Evolutionary conservation across 2,888 invertebrate genomes (phyloP).

Genomic region (Drosophila nigricruria): DNA sequence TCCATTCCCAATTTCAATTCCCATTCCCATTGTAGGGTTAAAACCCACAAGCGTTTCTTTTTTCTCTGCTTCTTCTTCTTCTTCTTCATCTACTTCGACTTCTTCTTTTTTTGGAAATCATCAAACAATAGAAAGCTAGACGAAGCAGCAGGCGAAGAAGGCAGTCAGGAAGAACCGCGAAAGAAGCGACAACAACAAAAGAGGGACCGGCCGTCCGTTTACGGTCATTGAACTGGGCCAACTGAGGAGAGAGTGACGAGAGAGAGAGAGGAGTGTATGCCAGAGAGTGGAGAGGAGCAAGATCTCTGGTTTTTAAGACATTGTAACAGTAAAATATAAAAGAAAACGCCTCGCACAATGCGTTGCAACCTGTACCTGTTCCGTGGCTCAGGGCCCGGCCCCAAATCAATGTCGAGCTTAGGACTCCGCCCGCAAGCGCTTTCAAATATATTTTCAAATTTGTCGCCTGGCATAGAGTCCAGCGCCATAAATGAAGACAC

Average conservation of each 20-base stretch:
- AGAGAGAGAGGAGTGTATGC: conserved; percentile 2
- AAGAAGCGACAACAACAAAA: conserved; percentile 73
- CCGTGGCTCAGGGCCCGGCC: conserved; percentile 25
- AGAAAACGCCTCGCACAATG: conserved; percentile 31
- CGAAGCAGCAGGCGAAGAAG: conserved; percentile 73
- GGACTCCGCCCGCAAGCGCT: conserved; percentile 50
- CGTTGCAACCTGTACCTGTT: conserved; percentile 53
- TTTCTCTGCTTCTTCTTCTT: conserved; percentile 29
- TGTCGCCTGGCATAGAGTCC: conserved; percentile 23
- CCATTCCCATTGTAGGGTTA: conserved; percentile 68
- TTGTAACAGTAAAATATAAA: conserved; percentile 71
- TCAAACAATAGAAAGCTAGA: conserved; percentile 80
- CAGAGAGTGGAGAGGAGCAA: conserved; percentile 12
- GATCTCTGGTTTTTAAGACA: conserved; percentile 70
- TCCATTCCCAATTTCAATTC: conserved; percentile 36
- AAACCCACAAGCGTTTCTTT: conserved; percentile 73
- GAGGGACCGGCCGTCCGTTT: conserved; percentile 63
- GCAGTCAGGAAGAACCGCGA: conserved; percentile 78
- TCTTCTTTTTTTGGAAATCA: conserved; percentile 74
- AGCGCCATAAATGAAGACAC: conserved; percentile 36
- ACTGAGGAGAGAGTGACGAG: conserved; percentile 17
- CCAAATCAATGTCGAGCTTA: conserved; percentile 30
- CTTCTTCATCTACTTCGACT: conserved; percentile 13
- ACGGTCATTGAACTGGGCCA: conserved; percentile 71
- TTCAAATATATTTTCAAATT: conserved; percentile 24